Conservation (phyloP, 2,113 vertebrate species). For the Megaleporinus macrocephalus region DNA sequence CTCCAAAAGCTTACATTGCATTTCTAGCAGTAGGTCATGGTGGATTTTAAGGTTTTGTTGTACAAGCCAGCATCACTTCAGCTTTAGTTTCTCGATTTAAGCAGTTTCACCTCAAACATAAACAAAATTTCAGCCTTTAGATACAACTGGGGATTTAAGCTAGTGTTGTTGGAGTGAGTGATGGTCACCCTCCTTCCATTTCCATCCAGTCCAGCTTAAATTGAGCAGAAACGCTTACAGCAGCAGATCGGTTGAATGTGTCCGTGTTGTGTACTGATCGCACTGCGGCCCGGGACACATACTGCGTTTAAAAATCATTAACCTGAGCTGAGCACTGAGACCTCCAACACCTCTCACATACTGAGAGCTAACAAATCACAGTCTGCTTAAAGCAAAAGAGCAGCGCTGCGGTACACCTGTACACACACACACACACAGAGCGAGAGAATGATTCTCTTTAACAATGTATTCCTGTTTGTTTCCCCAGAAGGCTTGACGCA, state of each 20-base stretch:
- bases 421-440: not conserved
- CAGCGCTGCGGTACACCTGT: not conserved
- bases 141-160: not conserved
- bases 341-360: not conserved
- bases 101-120: too few species aligned
- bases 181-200: too few species aligned
- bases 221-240: not conserved
- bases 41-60: too few species aligned
- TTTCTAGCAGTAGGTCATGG: too few species aligned
- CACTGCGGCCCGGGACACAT: not conserved
- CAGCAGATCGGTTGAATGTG: not conserved
- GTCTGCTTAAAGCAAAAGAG: too few species aligned
- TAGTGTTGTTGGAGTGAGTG: too few species aligned
- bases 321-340: not conserved
- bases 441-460: not conserved
- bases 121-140: too few species aligned
- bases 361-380: not conserved
- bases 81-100: too few species aligned
- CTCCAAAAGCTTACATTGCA: too few species aligned
- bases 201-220: too few species aligned
- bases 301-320: conserved; percentile 37
- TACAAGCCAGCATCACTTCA: too few species aligned
- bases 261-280: conserved; percentile 7
- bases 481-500: not conserved
- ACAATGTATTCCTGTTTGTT: not conserved